phyloP scores from a whole-genome alignment of 1,140 invertebrate species.

The Bactericera cockerelli region DNA sequence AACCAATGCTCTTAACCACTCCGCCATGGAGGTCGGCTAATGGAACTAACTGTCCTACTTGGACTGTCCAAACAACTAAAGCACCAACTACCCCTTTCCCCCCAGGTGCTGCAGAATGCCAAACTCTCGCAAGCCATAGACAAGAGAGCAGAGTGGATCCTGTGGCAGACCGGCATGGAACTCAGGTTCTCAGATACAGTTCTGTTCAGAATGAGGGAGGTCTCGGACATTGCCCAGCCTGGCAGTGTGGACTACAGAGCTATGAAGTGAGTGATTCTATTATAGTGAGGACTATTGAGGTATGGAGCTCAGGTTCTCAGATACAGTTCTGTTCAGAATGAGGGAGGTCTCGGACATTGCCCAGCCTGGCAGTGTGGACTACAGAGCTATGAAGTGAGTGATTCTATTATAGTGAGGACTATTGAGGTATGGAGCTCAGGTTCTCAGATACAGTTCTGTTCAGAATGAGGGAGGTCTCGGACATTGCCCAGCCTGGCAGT shows the following conservation, averaged over 20 bases:
- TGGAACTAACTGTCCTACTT: too few species aligned
- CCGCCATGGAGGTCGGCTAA: too few species aligned
- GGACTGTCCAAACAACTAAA: too few species aligned
- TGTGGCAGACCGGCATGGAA: slow-evolving; percentile 91
- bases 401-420: too few species aligned
- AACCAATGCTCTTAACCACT: too few species aligned
- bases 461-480: slow-evolving; percentile 64
- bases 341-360: slow-evolving; percentile 63
- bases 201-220: slow-evolving; percentile 69
- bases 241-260: slow-evolving; percentile 33
- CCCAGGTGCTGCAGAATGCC: slow-evolving; percentile 42
- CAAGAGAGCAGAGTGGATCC: slow-evolving; percentile 70
- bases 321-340: slow-evolving; percentile 62
- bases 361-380: slow-evolving; percentile 35
- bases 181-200: slow-evolving; percentile 64
- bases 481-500: slow-evolving; percentile 39
- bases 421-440: slow-evolving; percentile 75
- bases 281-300: too few species aligned
- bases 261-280: slow-evolving; percentile 24
- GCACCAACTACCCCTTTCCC: too few species aligned
- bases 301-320: slow-evolving; percentile 66
- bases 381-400: slow-evolving; percentile 26
- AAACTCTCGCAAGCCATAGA: slow-evolving; percentile 44
- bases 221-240: slow-evolving; percentile 47
- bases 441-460: slow-evolving; percentile 68